Evolutionary conservation across 2,113 vertebrate species (phyloP), one percentile per base, ranked within the genome.

Genomic region (Saccopteryx leptura): DNA sequence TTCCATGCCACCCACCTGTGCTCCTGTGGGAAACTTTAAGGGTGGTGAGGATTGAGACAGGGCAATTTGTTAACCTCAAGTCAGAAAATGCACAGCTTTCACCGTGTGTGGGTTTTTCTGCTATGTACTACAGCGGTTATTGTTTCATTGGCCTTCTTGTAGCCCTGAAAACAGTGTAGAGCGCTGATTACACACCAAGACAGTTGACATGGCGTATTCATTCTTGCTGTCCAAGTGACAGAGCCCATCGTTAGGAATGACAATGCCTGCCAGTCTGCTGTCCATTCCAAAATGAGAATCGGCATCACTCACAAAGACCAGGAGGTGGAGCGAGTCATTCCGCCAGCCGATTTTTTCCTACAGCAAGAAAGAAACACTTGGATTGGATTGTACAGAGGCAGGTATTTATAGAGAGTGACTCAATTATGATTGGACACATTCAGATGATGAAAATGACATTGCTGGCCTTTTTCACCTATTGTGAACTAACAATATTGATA

Each of bases 251-350:
- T 99, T 99, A 90, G 99, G 99, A 96, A 99, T 98, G 93, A 99
- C 99, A 1, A 99, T 99, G 85, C 99, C 99, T 8, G 99, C 99
- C 98, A 99, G 98, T 98, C 99, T 99, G 97, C 99, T 99, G 98
- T 99, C 99, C 99, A 99, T 99, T 89, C 99, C 99, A 92, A 99
- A 99, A 97, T 99, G 99, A 65, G 99, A 99, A 98, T 99, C 99
- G 0, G 98, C 99, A 10, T 99, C 99, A 58, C 99, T 99, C 96
- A 99, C 99, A 97, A 99, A 99, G 96, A 99, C 99, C 98, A 99
- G 95, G 97, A 99, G 98, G 96, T 99, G 99, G 92, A 99, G 99
- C 4, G 99, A 99, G 76, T 99, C 99, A 9, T 99, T 99, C 96
- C 99, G 98, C 99, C 99, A 99, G 84, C 99, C 99, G 23, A 99